Percentiles rank a stretch among this genome's conserved stretches.
Conservation (phyloP, 1,140 invertebrate genomes). For the Phortica variegata region DNA sequence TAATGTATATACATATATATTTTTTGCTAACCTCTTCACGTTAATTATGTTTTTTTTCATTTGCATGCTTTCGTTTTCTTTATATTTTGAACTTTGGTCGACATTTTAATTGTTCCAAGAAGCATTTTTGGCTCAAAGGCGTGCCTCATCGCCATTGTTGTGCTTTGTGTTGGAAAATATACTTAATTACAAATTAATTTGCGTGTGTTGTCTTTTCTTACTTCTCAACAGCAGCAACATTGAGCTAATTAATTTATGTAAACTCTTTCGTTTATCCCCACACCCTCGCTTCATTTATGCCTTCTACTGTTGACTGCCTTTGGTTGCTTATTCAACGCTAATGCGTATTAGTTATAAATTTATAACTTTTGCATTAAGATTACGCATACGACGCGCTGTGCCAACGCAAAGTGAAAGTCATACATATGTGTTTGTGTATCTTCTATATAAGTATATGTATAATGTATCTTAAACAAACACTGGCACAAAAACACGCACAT, state of each 20-base stretch:
- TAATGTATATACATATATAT: too few relatives aligned
- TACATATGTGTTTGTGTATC: constrained; percentile 3
- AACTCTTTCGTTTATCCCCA: constrained; percentile 3
- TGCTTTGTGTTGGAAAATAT: constrained; percentile 8
- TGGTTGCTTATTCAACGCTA: constrained; percentile 9
- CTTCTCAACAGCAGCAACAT: constrained; percentile 9
- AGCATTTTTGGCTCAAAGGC: too few relatives aligned
- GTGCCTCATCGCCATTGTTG: too few relatives aligned
- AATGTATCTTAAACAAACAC: constrained; percentile 11
- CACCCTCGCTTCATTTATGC: too few relatives aligned
- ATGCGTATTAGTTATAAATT: constrained; percentile 46
- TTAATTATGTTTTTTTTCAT: too few relatives aligned
- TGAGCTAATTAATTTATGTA: constrained; percentile 49
- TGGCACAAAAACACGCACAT: too few relatives aligned
- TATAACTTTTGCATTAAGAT: constrained; percentile 43
- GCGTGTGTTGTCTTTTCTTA: constrained; percentile 12
- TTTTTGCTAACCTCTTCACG: too few relatives aligned
- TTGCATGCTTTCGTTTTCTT: constrained; percentile 15
- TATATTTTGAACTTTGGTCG: constrained; percentile 11
- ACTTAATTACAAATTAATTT: constrained; percentile 50
- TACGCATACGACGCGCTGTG: constrained; percentile 1
- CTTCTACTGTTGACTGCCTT: not conserved
- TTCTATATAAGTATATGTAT: not conserved
- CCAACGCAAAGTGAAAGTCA: too few relatives aligned
- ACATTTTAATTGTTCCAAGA: too few relatives aligned